Conservation (phyloP, 2,113 vertebrate species). For the Lampris incognitus region DNA sequence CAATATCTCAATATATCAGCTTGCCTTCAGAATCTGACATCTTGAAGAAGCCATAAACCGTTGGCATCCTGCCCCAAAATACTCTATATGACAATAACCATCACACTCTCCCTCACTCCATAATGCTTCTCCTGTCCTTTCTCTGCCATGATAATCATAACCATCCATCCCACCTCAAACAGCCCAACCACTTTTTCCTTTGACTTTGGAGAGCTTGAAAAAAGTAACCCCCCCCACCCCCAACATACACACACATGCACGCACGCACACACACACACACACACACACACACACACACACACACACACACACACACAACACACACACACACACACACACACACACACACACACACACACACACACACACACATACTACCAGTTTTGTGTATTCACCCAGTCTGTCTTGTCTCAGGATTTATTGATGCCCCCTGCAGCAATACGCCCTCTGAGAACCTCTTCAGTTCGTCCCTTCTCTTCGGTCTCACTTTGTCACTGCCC, state of each 20-base stretch:
- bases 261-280: neutral
- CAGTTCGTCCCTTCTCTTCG: neutral
- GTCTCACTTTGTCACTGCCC: neutral
- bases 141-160: too few relatives aligned
- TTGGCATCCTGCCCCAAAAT: too few relatives aligned
- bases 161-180: too few relatives aligned
- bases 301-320: neutral
- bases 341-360: conserved; percentile 3
- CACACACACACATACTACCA: conserved; percentile 2
- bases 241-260: neutral
- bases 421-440: neutral
- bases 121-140: too few relatives aligned
- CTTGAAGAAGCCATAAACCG: too few relatives aligned
- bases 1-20: too few relatives aligned
- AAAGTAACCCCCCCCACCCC: too few relatives aligned
- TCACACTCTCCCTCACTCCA: too few relatives aligned
- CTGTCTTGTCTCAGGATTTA: neutral
- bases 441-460: neutral
- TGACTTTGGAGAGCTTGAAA: too few relatives aligned
- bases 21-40: too few relatives aligned
- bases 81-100: too few relatives aligned
- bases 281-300: conserved; percentile 24
- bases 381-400: neutral
- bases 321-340: conserved; percentile 5
- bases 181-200: too few relatives aligned